These are phyloP conservation scores for Drosophila ogumai DNA, from an alignment of 1,140 invertebrate species.

Conservation along the genomic window DNA sequence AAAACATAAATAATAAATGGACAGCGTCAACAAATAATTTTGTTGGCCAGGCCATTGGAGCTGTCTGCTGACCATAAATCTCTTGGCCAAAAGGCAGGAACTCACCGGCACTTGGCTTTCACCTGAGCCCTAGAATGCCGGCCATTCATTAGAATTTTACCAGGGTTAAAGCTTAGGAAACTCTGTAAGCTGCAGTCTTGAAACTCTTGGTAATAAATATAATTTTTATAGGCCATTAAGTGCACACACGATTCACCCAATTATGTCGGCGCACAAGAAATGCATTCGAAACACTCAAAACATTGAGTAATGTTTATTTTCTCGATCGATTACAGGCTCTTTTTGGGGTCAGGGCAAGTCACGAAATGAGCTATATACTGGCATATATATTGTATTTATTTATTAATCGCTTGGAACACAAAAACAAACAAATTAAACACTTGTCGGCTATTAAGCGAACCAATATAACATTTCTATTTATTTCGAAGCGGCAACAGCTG, in stretches of 20 bases:
- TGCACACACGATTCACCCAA: slow-evolving; percentile 2
- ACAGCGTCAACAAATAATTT: slow-evolving; percentile 40
- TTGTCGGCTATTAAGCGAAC: slow-evolving; percentile 52
- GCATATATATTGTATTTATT: slow-evolving; percentile 20
- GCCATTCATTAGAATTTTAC: slow-evolving; percentile 16
- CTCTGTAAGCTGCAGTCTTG: slow-evolving; percentile 1
- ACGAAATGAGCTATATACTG: slow-evolving; percentile 28
- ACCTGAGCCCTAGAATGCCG: slow-evolving; percentile 35
- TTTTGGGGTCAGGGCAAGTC: slow-evolving; percentile 35
- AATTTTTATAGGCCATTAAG: neutral
- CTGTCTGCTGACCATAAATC: slow-evolving; percentile 43
- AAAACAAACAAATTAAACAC: slow-evolving; percentile 58
- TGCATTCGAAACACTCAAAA: slow-evolving; percentile 22
- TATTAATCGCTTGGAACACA: slow-evolving; percentile 34
- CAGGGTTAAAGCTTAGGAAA: neutral
- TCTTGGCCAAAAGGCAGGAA: slow-evolving; percentile 11
- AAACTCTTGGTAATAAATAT: neutral
- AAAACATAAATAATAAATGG: slow-evolving; percentile 53
- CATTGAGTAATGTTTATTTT: slow-evolving; percentile 17
- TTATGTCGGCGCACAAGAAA: slow-evolving; percentile 19
- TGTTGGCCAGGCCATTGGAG: slow-evolving; percentile 44
- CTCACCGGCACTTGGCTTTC: slow-evolving; percentile 28
- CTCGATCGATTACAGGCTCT: slow-evolving; percentile 6
- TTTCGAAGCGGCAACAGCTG: slow-evolving; percentile 37
- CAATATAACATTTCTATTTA: slow-evolving; percentile 55